A percentile compares a stretch with the other conserved stretches of the same genome.
Evolutionary conservation across 2,113 vertebrate species (phyloP).

Genomic region (Myotis brandtii): DNA sequence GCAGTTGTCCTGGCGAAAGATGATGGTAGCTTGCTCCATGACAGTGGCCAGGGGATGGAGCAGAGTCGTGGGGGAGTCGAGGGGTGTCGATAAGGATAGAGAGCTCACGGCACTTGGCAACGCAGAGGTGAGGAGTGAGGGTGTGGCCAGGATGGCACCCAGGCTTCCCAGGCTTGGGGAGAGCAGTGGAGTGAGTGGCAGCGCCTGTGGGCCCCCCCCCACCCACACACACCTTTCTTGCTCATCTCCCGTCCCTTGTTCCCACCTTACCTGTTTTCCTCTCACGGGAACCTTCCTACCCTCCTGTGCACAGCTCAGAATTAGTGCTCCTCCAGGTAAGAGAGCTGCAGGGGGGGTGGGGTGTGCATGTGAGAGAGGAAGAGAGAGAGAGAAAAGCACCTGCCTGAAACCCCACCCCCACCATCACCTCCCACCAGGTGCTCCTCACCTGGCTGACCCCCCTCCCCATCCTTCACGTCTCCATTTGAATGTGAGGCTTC

Average conservation of each 20-base stretch:
- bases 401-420: background rate
- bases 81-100: constrained; percentile 3
- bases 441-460: background rate
- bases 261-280: background rate
- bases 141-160: background rate
- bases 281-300: background rate
- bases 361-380: background rate
- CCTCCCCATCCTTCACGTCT: background rate
- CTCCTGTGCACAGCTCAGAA: too few relatives aligned
- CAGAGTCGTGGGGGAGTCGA: background rate
- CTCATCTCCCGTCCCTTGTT: background rate
- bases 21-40: constrained; percentile 19
- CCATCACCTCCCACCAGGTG: background rate
- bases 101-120: background rate
- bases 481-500: background rate
- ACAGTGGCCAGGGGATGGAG: constrained; percentile 52
- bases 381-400: too few relatives aligned
- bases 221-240: too few relatives aligned
- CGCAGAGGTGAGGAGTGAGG: constrained; percentile 31
- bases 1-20: constrained; percentile 36
- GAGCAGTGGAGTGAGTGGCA: too few relatives aligned
- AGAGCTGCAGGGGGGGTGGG: background rate
- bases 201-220: background rate
- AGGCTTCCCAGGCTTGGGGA: background rate
- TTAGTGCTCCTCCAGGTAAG: background rate